These are phyloP conservation scores for Paradoxurus hermaphroditus DNA, from an alignment of 2,113 vertebrate genomes.

Conservation along the genomic window DNA sequence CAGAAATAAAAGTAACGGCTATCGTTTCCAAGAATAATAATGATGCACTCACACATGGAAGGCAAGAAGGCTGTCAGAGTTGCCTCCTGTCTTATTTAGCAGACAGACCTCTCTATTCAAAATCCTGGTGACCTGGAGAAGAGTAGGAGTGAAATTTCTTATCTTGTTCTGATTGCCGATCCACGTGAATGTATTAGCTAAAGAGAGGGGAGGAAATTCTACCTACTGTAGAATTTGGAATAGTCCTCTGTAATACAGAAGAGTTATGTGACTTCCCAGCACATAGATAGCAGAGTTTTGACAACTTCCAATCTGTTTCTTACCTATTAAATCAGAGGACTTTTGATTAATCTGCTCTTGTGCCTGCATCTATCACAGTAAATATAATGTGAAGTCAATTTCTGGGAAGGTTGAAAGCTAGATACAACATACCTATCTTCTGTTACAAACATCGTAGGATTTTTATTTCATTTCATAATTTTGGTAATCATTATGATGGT, in stretches of 20 bases:
- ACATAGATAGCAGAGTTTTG: background rate
- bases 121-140: background rate
- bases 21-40: background rate
- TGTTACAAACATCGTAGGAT: background rate
- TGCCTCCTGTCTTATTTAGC: background rate
- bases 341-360: slow-evolving; percentile 19
- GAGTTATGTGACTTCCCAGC: background rate
- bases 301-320: slow-evolving; percentile 23
- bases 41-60: background rate
- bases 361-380: background rate
- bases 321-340: background rate
- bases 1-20: background rate
- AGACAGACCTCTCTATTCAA: background rate
- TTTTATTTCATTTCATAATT: slow-evolving; percentile 18
- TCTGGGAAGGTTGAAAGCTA: background rate
- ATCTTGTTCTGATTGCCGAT: background rate
- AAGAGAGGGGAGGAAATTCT: background rate
- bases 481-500: background rate
- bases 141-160: background rate
- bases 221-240: background rate
- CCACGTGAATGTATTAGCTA: background rate
- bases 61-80: background rate
- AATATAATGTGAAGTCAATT: background rate
- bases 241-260: background rate
- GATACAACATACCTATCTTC: background rate